A percentile compares a stretch with the other conserved stretches of the same genome.
Conservation (phyloP, 2,888 invertebrate species). For the Plagodis dolabraria region DNA sequence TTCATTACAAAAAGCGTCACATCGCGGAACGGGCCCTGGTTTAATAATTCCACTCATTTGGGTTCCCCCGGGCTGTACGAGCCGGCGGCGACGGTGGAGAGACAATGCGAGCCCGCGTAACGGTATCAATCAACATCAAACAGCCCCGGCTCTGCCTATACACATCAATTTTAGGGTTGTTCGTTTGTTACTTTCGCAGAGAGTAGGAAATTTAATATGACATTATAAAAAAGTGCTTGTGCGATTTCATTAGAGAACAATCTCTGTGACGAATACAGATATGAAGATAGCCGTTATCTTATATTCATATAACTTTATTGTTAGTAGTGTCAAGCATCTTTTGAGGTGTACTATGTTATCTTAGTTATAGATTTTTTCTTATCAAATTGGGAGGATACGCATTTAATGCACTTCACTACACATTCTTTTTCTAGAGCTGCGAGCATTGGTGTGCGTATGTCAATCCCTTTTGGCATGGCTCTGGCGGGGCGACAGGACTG, state of each 20-base stretch:
- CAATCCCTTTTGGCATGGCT: too few relatives aligned
- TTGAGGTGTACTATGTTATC: too few relatives aligned
- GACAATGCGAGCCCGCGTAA: slow-evolving; percentile 80
- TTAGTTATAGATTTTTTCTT: too few relatives aligned
- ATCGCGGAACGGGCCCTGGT: slow-evolving; percentile 71
- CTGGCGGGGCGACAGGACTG: too few relatives aligned
- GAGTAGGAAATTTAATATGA: slow-evolving; percentile 18
- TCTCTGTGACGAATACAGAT: neutral
- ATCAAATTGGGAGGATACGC: too few relatives aligned
- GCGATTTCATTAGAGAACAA: slow-evolving; percentile 13
- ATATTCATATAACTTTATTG: too few relatives aligned
- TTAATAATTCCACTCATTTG: slow-evolving; percentile 83
- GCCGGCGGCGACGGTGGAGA: slow-evolving; percentile 46
- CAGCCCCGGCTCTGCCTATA: slow-evolving; percentile 63
- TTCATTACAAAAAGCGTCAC: slow-evolving; percentile 83
- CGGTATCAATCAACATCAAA: slow-evolving; percentile 85
- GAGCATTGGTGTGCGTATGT: too few relatives aligned
- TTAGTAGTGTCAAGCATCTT: too few relatives aligned
- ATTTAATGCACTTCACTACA: too few relatives aligned
- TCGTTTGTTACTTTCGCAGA: slow-evolving; percentile 43
- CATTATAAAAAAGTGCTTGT: slow-evolving; percentile 22
- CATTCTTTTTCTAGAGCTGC: too few relatives aligned
- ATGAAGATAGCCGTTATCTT: too few relatives aligned
- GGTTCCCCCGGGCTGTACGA: slow-evolving; percentile 66
- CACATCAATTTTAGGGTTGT: slow-evolving; percentile 61